Conservation (phyloP, 2,888 invertebrate genomes). For the Sipha maydis region DNA sequence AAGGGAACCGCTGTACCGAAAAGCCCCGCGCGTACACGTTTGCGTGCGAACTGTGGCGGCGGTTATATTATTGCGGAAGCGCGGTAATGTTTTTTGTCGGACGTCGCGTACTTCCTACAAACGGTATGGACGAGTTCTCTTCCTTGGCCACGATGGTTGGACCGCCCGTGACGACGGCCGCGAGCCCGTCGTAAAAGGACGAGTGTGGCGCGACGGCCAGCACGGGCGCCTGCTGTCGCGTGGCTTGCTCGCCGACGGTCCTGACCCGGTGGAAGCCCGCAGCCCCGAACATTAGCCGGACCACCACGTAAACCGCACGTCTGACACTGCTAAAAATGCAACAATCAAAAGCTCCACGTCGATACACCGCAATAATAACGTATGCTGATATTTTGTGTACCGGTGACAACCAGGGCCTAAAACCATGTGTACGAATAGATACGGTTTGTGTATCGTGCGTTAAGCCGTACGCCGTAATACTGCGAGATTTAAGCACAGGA, state of each 20-base stretch:
- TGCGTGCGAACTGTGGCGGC: too few relatives aligned
- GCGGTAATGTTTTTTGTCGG: conserved; percentile 61
- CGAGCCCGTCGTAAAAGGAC: conserved; percentile 87
- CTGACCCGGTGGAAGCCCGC: conserved; percentile 85
- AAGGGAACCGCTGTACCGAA: too few relatives aligned
- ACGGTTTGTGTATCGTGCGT: too few relatives aligned
- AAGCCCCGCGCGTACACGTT: too few relatives aligned
- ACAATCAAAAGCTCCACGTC: conserved; percentile 41
- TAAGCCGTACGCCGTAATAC: too few relatives aligned
- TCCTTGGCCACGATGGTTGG: conserved; percentile 91
- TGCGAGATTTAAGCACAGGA: too few relatives aligned
- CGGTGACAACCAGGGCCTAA: too few relatives aligned
- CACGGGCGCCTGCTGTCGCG: conserved; percentile 81
- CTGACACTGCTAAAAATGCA: conserved; percentile 41
- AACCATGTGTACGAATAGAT: too few relatives aligned
- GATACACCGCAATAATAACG: too few relatives aligned
- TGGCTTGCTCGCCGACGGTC: conserved; percentile 76
- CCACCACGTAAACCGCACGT: conserved; percentile 73
- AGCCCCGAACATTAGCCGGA: conserved; percentile 80
- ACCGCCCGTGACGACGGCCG: conserved; percentile 83
- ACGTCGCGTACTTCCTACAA: conserved; percentile 85
- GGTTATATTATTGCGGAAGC: too few relatives aligned
- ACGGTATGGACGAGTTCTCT: conserved; percentile 82
- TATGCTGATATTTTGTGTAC: too few relatives aligned
- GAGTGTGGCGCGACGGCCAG: conserved; percentile 91